Base-by-base conservation (phyloP, 2,113 vertebrate genomes). In the Otis tarda region DNA sequence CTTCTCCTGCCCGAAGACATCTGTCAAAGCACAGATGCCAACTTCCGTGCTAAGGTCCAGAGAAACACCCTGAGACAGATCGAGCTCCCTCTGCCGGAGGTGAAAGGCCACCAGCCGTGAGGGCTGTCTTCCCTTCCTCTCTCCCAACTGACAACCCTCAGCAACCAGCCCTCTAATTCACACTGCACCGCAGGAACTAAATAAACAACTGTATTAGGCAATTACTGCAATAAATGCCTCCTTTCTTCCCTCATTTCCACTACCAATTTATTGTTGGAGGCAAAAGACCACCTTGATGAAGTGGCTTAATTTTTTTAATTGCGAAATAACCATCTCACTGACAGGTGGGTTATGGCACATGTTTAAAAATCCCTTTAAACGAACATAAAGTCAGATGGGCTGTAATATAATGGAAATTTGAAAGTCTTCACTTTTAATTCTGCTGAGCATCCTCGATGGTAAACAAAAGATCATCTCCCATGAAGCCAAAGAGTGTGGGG, bases 151-250 rank as follows among this genome's bases (percentile, higher is more conserved):
- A 95, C 89, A 94, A 7, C 25, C 7, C 1, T 83, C 71, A 90
- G 64, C 64, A 85, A 55, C 60, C 25, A 85, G 73, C 64, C 78
- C 83, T 78, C 39, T 85, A 85, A 74, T 78, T 92, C 93, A 81
- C 9, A 2, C 49, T 84, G 79, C 89, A 50, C 87, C 1, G 0
- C 70, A 90, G 94, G 86, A 96, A 79, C 88, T 65, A 83, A 95
- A 89, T 33, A 96, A 97, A 92, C 89, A 93, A 93, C 84, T 65
- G 63, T 67, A 88, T 90, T 79, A 87, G 37, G 83, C 92, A 93
- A 94, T 94, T 91, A 92, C 53, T n/a, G 39, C 56, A 87, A 70
- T 93, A 94, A 95, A 85, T 67, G 71, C 78, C 80, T 89, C 49
- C 63, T 91, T 93, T 92, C 64, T 89, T 92, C 83, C 31, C 31